A percentile compares a stretch with the other conserved stretches of the same genome.
These are phyloP conservation scores for Nemapogon koenigi DNA, from an alignment of 2,888 invertebrate genomes.

Conservation along the genomic window DNA sequence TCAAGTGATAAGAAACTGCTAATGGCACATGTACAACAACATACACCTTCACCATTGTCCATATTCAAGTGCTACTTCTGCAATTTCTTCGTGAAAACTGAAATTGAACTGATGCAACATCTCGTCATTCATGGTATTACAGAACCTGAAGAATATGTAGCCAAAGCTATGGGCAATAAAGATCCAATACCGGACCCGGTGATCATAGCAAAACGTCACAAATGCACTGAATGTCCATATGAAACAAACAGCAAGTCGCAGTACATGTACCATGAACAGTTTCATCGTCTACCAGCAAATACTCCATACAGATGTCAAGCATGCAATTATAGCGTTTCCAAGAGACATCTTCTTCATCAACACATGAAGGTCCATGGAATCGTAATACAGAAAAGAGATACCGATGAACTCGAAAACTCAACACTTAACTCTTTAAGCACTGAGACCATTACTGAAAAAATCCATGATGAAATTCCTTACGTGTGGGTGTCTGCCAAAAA, in stretches of 20 bases:
- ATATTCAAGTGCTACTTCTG: constrained; percentile 83
- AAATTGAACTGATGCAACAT: constrained; percentile 73
- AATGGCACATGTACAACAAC: constrained; percentile 72
- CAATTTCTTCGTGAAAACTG: constrained; percentile 77
- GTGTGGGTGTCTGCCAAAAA: constrained; percentile 80
- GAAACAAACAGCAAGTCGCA: constrained; percentile 87
- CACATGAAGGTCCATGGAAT: constrained; percentile 80
- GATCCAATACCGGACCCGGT: constrained; percentile 28
- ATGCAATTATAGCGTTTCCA: constrained; percentile 84
- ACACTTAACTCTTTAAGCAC: constrained; percentile 24
- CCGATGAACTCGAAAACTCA: constrained; percentile 44
- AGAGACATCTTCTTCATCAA: constrained; percentile 81
- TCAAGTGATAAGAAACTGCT: constrained; percentile 65
- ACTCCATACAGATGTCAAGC: constrained; percentile 81
- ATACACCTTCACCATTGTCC: constrained; percentile 71
- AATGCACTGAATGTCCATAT: constrained; percentile 83
- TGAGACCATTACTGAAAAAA: constrained; percentile 24
- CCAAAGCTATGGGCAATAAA: constrained; percentile 47
- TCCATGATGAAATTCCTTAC: constrained; percentile 69
- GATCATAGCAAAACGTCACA: constrained; percentile 68
- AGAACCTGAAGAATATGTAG: constrained; percentile 64
- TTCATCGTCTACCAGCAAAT: constrained; percentile 74
- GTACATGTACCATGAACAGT: constrained; percentile 85
- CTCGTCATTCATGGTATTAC: constrained; percentile 68
- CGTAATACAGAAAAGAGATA: constrained; percentile 43